Base-by-base conservation (phyloP, 2,797 vertebrate genomes). In the Clarias laeviceps region DNA sequence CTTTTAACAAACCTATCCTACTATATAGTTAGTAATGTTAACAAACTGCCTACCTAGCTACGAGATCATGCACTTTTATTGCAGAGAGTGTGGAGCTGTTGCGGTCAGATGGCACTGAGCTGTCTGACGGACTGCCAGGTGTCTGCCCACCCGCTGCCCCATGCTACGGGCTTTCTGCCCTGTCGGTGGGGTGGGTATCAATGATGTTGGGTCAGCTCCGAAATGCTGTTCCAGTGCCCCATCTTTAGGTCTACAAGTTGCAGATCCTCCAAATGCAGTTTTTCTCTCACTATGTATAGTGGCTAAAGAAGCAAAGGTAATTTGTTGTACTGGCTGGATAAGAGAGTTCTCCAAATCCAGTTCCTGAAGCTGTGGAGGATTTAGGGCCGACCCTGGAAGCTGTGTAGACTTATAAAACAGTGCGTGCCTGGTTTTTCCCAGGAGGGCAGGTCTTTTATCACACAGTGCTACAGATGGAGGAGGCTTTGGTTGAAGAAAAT, bases 151-250 rank as follows among this genome's bases (percentile, higher is more conserved):
- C 34, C 40, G 80, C 86, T 72, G 89, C 37, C 89, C 85, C 68
- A 88, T 88, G 82, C 34, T 88, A 87, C 78, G 56, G 9, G 82
- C 82, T 81, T 76, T 92, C 77, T 88, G 86, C 24, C 54, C 80
- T 77, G 80, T 37, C 20, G 91, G 90, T 18, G 91, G 91, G 29
- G 76, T 14, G n/a, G 91, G 87, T 62, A 74, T 70, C 56, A 80
- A 59, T 20, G 56, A 80, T n/a, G 34, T 40, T 0, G 69, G 40
- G 32, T 11, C 34, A 72, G 8, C 62, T 56, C 34, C 61, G 22
- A 40, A 15, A 82, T 65, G 27, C 50, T 59, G 29, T 79, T 59
- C 22, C 77, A 40, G 32, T 29, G 27, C 18, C 32, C 68, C 5
- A 14, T 65, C 57, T 65, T 40, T n/a, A 14, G 20, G 57, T 27